These are phyloP conservation scores for Nycticorax nycticorax DNA, from an alignment of 2,113 vertebrate species.

Conservation along the genomic window DNA sequence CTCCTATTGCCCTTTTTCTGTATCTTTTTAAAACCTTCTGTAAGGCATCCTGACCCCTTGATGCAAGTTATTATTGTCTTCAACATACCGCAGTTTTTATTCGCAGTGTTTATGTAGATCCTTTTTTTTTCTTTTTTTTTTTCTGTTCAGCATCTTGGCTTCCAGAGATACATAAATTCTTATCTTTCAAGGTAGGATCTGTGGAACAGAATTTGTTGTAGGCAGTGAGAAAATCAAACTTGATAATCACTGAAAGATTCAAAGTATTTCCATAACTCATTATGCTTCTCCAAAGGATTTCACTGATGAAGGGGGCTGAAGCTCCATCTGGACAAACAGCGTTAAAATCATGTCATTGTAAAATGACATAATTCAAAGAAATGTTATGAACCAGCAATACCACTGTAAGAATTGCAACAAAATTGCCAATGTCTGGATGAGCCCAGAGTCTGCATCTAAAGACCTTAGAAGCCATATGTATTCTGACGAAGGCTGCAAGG, in stretches of 20 bases:
- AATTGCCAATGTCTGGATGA: not conserved
- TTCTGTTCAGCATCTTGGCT: not conserved
- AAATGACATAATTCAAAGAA: not conserved
- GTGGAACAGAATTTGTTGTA: not conserved
- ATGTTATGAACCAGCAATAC: not conserved
- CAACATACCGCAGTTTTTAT: not conserved
- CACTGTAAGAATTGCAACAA: not conserved
- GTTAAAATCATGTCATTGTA: not conserved
- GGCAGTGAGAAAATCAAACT: not conserved
- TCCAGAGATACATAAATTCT: not conserved
- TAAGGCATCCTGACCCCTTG: not conserved
- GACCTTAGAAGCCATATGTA: accelerated
- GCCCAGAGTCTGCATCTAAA: not conserved
- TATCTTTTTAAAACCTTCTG: not conserved
- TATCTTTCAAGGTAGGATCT: not conserved
- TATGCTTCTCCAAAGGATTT: not conserved
- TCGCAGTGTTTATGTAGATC: not conserved
- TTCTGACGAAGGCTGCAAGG: not conserved
- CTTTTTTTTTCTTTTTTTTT: not conserved
- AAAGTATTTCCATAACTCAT: not conserved
- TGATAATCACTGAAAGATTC: not conserved
- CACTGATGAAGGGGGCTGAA: not conserved
- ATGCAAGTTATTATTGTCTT: not conserved
- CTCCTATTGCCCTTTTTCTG: not conserved
- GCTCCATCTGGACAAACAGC: not conserved